These are phyloP conservation scores for cattle (Bos taurus) DNA, from an alignment of 2,113 vertebrate genomes.

Conservation along the genomic window DNA sequence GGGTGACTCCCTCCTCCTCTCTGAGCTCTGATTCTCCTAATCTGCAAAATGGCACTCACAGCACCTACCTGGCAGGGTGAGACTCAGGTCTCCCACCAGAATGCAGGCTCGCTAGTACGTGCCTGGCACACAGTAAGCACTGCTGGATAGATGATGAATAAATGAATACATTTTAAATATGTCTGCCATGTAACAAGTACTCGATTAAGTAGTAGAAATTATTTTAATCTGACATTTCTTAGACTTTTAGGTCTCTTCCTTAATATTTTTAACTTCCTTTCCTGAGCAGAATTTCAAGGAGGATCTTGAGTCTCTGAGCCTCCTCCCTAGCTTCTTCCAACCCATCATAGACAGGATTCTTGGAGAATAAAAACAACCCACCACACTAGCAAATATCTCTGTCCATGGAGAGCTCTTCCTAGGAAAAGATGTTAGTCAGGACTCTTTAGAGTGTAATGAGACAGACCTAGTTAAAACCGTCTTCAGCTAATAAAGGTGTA, in stretches of 20 bases:
- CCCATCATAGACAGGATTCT: not conserved
- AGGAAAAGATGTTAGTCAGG: not conserved
- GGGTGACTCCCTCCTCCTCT: not conserved
- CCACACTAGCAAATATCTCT: not conserved
- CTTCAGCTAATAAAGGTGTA: not conserved
- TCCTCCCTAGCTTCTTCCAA: not conserved
- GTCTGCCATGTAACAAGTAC: not conserved
- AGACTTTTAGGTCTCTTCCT: not conserved
- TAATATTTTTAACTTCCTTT: not conserved
- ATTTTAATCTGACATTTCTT: not conserved
- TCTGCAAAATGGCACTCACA: not conserved
- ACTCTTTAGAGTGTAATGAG: not conserved
- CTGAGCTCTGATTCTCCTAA: not conserved
- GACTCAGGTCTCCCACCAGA: not conserved
- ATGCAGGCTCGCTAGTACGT: not conserved
- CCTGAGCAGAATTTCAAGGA: not conserved
- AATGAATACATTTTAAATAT: not conserved
- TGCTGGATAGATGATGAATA: not conserved
- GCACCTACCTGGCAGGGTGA: not conserved
- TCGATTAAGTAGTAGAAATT: not conserved
- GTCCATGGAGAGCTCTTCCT: not conserved
- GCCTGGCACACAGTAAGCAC: no score
- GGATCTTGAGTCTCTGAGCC: not conserved
- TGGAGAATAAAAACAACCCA: not conserved
- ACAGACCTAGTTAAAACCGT: not conserved